Evolutionary conservation across 2,797 vertebrate genomes (phyloP).

Genomic region (Clamator glandarius): DNA sequence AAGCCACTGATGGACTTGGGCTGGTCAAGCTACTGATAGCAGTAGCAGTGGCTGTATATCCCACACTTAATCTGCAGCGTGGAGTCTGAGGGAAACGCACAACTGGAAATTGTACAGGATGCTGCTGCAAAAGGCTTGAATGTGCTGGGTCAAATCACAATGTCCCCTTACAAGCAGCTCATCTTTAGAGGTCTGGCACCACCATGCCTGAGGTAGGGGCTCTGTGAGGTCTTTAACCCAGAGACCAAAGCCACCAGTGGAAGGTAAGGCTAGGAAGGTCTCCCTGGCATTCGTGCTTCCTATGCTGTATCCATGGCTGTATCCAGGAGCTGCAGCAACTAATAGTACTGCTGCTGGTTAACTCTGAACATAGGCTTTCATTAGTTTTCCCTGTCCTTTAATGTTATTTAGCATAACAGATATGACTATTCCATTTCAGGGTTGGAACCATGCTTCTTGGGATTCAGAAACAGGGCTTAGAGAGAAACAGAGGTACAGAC

Average conservation of each 20-base stretch:
- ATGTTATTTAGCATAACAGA: neutral
- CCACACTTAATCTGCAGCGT: neutral
- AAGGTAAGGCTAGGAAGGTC: neutral
- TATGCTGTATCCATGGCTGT: neutral
- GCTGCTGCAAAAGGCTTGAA: neutral
- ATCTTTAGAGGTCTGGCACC: neutral
- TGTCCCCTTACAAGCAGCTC: neutral
- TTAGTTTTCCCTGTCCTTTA: neutral
- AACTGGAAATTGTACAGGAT: neutral
- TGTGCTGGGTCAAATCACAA: neutral
- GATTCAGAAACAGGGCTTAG: neutral
- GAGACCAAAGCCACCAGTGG: neutral
- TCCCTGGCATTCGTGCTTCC: neutral
- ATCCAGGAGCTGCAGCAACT: neutral
- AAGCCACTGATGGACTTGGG: neutral
- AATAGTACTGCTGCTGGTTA: neutral
- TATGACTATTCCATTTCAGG: neutral
- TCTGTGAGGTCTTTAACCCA: neutral
- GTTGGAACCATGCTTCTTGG: neutral
- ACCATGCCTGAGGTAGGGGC: rapidly evolving
- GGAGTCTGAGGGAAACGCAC: neutral
- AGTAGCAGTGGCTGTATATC: neutral
- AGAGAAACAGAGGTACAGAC: neutral
- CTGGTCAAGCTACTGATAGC: neutral
- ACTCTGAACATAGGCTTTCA: neutral